Percentiles rank a stretch among this genome's conserved stretches.
Conservation (phyloP, 2,113 vertebrate species). For the Tragelaphus buxtoni region DNA sequence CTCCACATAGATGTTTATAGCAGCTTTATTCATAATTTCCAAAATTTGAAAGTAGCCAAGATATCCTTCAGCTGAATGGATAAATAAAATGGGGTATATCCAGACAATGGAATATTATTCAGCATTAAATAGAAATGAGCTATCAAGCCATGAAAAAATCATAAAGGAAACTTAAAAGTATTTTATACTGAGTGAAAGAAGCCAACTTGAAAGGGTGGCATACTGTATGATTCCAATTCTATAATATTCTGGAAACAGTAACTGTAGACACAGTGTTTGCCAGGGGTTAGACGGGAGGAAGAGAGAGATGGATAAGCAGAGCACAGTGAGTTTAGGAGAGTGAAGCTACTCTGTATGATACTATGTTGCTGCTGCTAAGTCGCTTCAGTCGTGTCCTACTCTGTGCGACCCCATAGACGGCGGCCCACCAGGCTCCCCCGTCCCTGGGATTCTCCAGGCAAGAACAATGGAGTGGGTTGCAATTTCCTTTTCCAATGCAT, state of each 20-base stretch:
- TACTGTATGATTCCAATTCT: neutral
- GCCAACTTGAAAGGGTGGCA: neutral
- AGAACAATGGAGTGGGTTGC: no score
- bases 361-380: no score
- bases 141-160: neutral
- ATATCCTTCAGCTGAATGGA: neutral
- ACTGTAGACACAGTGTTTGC: neutral
- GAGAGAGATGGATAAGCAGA: neutral
- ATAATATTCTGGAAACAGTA: neutral
- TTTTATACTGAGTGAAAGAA: neutral
- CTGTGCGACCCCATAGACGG: no score
- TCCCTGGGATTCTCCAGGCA: no score
- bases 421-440: neutral
- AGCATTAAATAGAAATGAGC: neutral
- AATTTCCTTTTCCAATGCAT: no score
- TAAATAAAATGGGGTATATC: neutral
- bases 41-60: neutral
- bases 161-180: neutral
- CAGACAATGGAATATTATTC: neutral
- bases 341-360: neutral
- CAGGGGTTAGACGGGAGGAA: neutral
- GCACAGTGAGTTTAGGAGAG: neutral
- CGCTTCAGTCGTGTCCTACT: rapidly evolving
- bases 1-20: neutral
- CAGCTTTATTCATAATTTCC: neutral